Conservation (phyloP, 2,888 invertebrate species). For the Dicranocentrus wangi region DNA sequence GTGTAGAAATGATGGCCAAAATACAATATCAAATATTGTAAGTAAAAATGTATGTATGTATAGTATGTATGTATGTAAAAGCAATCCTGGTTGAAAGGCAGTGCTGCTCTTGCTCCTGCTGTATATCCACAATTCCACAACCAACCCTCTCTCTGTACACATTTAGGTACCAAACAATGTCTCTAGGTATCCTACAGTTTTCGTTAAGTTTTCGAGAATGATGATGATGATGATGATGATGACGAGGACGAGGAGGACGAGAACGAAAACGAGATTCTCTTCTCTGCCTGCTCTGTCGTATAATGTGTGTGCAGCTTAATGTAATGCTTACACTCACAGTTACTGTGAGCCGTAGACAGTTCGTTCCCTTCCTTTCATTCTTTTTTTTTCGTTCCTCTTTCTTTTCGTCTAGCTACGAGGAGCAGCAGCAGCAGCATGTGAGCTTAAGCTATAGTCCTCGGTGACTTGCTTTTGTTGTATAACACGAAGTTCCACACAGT, state of each 20-base stretch:
- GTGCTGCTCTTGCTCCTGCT: neutral
- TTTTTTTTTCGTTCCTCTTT: constrained; percentile 19
- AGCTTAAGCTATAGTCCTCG: constrained; percentile 46
- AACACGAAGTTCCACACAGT: constrained; percentile 44
- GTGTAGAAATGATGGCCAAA: constrained; percentile 12
- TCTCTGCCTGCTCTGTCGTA: constrained; percentile 21
- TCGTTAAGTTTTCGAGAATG: neutral
- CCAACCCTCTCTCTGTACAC: neutral
- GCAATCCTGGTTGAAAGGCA: too few relatives aligned
- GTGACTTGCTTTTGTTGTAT: constrained; percentile 54
- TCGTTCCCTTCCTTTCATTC: constrained; percentile 61
- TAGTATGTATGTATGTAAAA: too few relatives aligned
- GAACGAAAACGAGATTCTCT: constrained; percentile 51
- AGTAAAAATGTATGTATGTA: constrained; percentile 26
- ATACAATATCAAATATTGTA: constrained; percentile 24
- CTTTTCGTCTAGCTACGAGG: neutral
- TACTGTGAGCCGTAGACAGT: constrained; percentile 46
- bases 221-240: too few relatives aligned
- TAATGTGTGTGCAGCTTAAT: constrained; percentile 37
- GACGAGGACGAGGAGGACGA: constrained; percentile 36
- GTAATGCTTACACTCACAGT: constrained; percentile 45
- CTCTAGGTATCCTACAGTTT: neutral
- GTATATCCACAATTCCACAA: neutral
- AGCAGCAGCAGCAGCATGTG: constrained; percentile 47
- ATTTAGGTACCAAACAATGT: neutral